Evolutionary conservation across 2,888 invertebrate genomes (phyloP), one percentile per base, ranked within the genome.

Genomic region (Volucella inflata): DNA sequence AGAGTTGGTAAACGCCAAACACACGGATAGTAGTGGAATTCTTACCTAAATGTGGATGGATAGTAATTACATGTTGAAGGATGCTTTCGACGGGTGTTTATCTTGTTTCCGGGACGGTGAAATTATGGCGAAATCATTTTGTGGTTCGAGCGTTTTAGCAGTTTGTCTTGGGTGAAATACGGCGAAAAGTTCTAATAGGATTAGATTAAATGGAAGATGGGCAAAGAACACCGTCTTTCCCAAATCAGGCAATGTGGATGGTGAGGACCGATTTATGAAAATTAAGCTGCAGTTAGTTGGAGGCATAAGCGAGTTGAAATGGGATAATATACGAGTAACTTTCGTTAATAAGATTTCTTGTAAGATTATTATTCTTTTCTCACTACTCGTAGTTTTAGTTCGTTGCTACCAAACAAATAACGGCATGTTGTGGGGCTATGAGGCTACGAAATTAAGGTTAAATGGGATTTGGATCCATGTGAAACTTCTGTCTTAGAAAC

Each of bases 31-130:
- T 53, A 48, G 55, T 62, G 30, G 30, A 4, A 30, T 78, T 50
- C 44, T 42, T 12, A 48, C 64, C 30, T 65, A 59, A 79, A 79
- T 68, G 53, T 72, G 62, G 74, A 75, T 79, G 84, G 30, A 30
- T 30, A 30, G 30, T 84, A 84, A 84, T 84, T 80, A 70, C 84
- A 75, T 50, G 80, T 71, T 80, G 76, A 76, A 85, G 80, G 70
- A 85, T 85, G 74, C 80, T 85, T 71, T 85, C 71, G 44, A 76
- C 60, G 76, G 60, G 40, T 84, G 65, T 71, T 84, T 75, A 53
- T 80, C 68, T 55, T 55, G 30, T 62, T 48, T 51, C 55, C 70
- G 65, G 64, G 59, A 8, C 16, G 67, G 38, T 76, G 30, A 76
- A 67, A 59, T 76, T 76, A 77, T 77, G 67, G 64, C n/a, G 42